These are phyloP conservation scores for Phyllostomus discolor DNA, from an alignment of 2,113 vertebrate genomes.

Conservation along the genomic window DNA sequence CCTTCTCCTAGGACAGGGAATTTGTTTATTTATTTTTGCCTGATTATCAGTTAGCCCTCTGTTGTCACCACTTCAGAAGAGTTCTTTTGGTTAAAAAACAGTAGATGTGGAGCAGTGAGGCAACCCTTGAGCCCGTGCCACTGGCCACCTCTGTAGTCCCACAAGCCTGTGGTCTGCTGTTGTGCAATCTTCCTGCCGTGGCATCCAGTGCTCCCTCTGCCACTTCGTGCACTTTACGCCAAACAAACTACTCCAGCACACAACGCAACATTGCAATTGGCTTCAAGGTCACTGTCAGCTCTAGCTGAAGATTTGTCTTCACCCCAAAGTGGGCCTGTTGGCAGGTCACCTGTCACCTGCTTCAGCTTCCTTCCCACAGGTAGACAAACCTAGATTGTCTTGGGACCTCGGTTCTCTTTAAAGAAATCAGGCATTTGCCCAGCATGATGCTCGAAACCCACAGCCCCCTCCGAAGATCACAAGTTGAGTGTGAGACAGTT, in stretches of 20 bases:
- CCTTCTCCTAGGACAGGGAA: not conserved
- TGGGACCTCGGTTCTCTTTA: not conserved
- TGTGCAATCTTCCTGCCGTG: not conserved
- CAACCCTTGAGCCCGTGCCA: rapidly evolving
- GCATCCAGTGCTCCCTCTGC: not conserved
- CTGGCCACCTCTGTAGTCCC: not conserved
- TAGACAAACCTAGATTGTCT: not conserved
- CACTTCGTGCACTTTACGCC: not conserved
- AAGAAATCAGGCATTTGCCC: not conserved
- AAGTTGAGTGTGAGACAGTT: not conserved
- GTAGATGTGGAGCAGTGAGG: not conserved
- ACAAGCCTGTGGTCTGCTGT: not conserved
- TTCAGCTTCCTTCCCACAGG: not conserved
- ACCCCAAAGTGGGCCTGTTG: not conserved
- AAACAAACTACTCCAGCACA: not conserved
- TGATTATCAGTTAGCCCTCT: not conserved
- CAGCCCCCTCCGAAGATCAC: not conserved
- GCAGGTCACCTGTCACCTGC: not conserved
- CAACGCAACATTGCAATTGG: not conserved
- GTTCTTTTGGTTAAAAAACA: not conserved
- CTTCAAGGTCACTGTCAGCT: not conserved
- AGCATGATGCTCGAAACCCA: not conserved
- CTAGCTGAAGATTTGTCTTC: not conserved
- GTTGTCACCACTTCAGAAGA: not conserved
- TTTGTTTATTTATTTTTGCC: not conserved